phyloP scores from a whole-genome alignment of 2,797 vertebrate species.

The Menidia menidia region DNA sequence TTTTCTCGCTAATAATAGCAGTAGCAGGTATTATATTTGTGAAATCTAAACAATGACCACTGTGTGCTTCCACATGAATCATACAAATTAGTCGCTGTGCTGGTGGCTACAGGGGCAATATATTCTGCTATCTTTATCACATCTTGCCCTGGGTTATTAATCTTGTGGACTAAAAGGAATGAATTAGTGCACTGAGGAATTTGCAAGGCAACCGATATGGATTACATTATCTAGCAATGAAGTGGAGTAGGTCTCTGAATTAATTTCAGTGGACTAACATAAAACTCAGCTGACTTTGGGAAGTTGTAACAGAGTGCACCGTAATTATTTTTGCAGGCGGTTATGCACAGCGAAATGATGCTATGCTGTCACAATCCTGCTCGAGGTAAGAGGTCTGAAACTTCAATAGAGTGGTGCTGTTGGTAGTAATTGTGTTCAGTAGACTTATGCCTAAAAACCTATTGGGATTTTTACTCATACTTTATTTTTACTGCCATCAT shows the following conservation, averaged over 20 bases:
- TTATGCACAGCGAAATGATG: conserved; percentile 36
- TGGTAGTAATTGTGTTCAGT: conserved; percentile 21
- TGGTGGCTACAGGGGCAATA: conserved; percentile 64
- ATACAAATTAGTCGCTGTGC: conserved; percentile 65
- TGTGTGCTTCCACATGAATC: conserved; percentile 51
- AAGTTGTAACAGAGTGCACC: conserved; percentile 48
- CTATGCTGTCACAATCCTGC: conserved; percentile 36
- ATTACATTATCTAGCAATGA: conserved; percentile 68
- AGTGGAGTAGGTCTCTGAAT: conserved; percentile 69
- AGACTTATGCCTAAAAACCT: conserved; percentile 17
- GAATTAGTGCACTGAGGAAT: conserved; percentile 74
- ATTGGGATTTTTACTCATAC: background rate
- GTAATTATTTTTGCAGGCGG: conserved; percentile 47
- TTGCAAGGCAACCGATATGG: conserved; percentile 68
- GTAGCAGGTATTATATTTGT: conserved; percentile 42
- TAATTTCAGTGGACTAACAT: conserved; percentile 67
- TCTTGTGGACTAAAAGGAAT: conserved; percentile 67
- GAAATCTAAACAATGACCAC: conserved; percentile 64
- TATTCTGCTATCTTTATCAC: conserved; percentile 72
- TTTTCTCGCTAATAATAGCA: conserved; percentile 58
- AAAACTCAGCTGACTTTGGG: conserved; percentile 57
- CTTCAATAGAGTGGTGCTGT: conserved; percentile 35
- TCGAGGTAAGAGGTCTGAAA: conserved; percentile 50
- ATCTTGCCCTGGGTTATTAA: conserved; percentile 67
- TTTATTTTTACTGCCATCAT: background rate